Base-by-base conservation (phyloP, 2,797 vertebrate genomes). In the Urosaurus nigricauda region DNA sequence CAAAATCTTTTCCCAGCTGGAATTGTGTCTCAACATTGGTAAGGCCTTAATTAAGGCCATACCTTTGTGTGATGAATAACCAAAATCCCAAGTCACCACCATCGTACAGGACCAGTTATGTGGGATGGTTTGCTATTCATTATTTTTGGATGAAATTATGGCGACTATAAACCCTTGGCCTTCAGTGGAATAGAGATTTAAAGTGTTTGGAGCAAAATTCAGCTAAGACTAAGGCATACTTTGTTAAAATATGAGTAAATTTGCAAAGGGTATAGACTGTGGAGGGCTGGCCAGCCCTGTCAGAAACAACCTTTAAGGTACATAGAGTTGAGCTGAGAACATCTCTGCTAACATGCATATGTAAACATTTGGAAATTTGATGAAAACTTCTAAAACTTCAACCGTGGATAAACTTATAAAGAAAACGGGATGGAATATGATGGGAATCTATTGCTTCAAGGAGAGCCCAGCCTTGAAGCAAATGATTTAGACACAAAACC, bases 11-110 rank as follows among this genome's bases (percentile, higher is more conserved):
- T 90, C 75, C 81, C 58, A 29, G 24, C n/a, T 26, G 24, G 43
- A 43, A 65, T 63, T 29, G 0, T 89, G 43, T 84, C 2, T 65
- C 3, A 87, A 63, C 87, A 37, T 47, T 21, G 90, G 29, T 68
- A 4, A 88, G 71, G 70, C 51, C 35, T 60, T 19, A 12, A 88
- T 40, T 84, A 82, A 91, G 84, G 2, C 84, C 24, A 1, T 2
- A 68, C 74, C 85, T 90, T 89, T 53, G 84, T 87, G 84, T 7
- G 65, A 21, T 65, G 84, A 65, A 17, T 82, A 60, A 51, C 51
- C 24, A 51, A 51, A 58, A 40, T 71, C n/a, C 16, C 40, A 79
- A 70, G 26, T n/a, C 74, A 35, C 43, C 7, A 58, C 75, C 65
- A 68, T n/a, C 58, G 35, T 47, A 17, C 29, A 9, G 4, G 14